Conservation (phyloP, 1,140 invertebrate species). For the Teleopsis dalmanni region DNA sequence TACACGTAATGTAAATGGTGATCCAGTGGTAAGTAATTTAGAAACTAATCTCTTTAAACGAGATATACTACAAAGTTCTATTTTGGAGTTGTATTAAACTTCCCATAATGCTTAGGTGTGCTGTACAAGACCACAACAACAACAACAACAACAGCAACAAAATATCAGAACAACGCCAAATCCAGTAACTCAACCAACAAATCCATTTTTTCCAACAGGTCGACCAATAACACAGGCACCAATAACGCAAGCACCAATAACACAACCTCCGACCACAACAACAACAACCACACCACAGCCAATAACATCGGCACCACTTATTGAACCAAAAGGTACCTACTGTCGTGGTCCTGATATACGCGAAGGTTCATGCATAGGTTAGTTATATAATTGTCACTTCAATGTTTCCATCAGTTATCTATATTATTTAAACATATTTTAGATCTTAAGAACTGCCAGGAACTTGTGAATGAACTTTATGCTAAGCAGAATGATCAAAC, state of each 20-base stretch:
- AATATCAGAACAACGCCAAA: too few relatives aligned
- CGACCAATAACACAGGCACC: background rate
- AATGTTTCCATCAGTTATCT: background rate
- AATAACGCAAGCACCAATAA: background rate
- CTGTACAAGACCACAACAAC: conserved; percentile 25
- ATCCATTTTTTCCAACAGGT: background rate
- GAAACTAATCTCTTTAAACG: background rate
- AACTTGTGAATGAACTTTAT: conserved; percentile 20
- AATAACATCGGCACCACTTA: conserved; percentile 9
- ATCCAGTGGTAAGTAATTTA: conserved; percentile 31
- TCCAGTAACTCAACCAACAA: too few relatives aligned
- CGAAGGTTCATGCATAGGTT: conserved; percentile 27
- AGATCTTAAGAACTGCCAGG: conserved; percentile 26
- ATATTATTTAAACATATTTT: background rate
- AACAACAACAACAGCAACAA: conserved; percentile 1
- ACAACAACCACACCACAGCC: background rate
- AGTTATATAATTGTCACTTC: conserved; percentile 8
- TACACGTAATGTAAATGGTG: conserved; percentile 27
- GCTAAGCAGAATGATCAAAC: conserved; percentile 18
- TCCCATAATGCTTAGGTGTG: conserved; percentile 18
- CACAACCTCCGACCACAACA: conserved; percentile 10
- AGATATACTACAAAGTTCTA: background rate
- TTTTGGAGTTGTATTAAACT: background rate
- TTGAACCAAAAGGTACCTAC: conserved; percentile 14
- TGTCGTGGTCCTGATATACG: conserved; percentile 27